These are phyloP conservation scores for Sinella curviseta DNA, from an alignment of 1,140 invertebrate genomes.

Conservation along the genomic window DNA sequence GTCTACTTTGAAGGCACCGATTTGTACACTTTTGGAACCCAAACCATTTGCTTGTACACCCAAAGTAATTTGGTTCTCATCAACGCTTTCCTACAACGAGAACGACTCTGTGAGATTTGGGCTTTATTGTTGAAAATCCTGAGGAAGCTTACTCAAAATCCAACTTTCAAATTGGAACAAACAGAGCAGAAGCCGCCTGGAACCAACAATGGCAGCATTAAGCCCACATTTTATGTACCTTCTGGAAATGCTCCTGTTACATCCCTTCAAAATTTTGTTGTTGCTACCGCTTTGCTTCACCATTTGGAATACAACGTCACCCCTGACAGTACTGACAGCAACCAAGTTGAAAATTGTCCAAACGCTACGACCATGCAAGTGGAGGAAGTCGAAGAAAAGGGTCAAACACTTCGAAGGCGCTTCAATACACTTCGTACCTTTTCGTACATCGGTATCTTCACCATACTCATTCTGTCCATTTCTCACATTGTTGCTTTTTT, in stretches of 20 bases:
- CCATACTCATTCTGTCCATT: neutral
- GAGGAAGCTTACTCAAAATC: neutral
- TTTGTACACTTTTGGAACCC: slow-evolving; percentile 21
- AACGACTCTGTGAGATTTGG: neutral
- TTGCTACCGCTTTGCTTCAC: too few species aligned
- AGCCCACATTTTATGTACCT: too few species aligned
- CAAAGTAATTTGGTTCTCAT: neutral
- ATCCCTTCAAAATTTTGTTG: too few species aligned
- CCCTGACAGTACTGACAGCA: too few species aligned
- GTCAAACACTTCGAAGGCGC: neutral
- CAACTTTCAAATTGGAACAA: too few species aligned
- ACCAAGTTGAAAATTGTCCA: too few species aligned
- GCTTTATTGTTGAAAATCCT: neutral
- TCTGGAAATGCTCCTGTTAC: too few species aligned
- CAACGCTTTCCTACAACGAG: neutral
- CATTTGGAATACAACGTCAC: too few species aligned
- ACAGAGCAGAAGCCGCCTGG: too few species aligned
- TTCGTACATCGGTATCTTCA: too few species aligned
- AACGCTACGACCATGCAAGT: neutral
- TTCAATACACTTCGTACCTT: neutral
- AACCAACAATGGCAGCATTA: too few species aligned
- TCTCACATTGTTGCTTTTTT: neutral
- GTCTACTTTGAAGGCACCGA: slow-evolving; percentile 15
- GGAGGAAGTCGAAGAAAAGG: neutral
- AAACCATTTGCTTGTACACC: neutral